These are phyloP conservation scores for Caenorhabditis becei DNA, from an alignment of 2,888 invertebrate genomes.

Conservation along the genomic window DNA sequence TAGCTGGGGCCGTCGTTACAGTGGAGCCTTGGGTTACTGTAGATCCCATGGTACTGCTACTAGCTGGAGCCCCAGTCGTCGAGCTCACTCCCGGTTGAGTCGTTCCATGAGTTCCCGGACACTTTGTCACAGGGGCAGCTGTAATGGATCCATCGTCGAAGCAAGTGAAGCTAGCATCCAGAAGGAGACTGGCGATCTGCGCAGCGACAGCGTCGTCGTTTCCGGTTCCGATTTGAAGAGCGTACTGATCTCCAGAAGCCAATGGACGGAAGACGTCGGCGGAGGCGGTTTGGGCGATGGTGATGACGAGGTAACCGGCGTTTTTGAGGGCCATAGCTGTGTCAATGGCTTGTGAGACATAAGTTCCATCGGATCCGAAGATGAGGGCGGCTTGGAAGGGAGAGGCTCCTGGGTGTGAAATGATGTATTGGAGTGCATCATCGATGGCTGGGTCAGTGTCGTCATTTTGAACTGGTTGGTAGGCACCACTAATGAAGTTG, in stretches of 20 bases:
- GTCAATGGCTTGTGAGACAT: constrained; percentile 1
- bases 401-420: not conserved
- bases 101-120: constrained; percentile 33
- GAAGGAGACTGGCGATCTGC: constrained; percentile 30
- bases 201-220: constrained; percentile 28
- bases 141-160: constrained; percentile 36
- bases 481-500: not conserved
- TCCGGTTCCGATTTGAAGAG: constrained; percentile 28
- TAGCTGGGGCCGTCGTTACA: not conserved
- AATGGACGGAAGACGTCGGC: constrained; percentile 38
- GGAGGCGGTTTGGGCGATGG: constrained; percentile 30
- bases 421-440: constrained; percentile 22
- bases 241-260: constrained; percentile 28
- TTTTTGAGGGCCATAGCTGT: constrained; percentile 17
- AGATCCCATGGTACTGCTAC: not conserved
- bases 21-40: not conserved
- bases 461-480: not conserved
- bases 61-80: constrained; percentile 6
- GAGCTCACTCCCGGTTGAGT: constrained; percentile 23
- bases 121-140: constrained; percentile 35
- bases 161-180: constrained; percentile 34
- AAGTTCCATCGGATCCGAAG: constrained; percentile 23
- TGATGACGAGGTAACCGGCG: constrained; percentile 35
- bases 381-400: constrained; percentile 30
- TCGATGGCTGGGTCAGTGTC: constrained; percentile 16